These are phyloP conservation scores for Congeria kusceri DNA, from an alignment of 2,888 invertebrate species.

Conservation along the genomic window DNA sequence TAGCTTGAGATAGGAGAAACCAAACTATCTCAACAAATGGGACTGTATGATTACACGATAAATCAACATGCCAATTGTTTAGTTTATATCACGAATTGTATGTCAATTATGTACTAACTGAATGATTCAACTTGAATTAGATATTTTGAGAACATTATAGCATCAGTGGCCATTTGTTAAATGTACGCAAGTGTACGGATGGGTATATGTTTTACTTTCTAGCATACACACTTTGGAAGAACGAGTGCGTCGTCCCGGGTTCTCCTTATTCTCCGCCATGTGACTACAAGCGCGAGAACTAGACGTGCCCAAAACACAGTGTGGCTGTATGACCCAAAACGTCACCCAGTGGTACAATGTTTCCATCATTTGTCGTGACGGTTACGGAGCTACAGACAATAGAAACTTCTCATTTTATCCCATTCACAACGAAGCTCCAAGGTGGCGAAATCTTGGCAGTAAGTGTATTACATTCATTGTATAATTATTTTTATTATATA, in stretches of 20 bases:
- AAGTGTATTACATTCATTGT: too few species aligned
- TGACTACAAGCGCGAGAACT: slow-evolving; percentile 10
- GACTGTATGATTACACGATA: not conserved
- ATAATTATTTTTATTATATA: too few species aligned
- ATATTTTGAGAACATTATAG: too few species aligned
- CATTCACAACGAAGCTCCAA: slow-evolving; percentile 8
- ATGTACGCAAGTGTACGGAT: too few species aligned
- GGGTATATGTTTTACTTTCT: too few species aligned
- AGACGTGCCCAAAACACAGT: slow-evolving; percentile 1
- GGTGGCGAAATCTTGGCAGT: slow-evolving; percentile 14
- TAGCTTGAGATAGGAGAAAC: slow-evolving; percentile 2
- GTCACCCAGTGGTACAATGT: slow-evolving; percentile 12
- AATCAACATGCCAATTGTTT: too few species aligned
- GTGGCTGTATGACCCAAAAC: slow-evolving; percentile 29
- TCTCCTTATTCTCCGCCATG: slow-evolving; percentile 2
- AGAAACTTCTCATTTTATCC: slow-evolving; percentile 14
- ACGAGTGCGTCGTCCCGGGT: slow-evolving; percentile 7
- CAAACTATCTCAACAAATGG: not conserved
- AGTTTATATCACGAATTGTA: too few species aligned
- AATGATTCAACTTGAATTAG: too few species aligned
- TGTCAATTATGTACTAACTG: too few species aligned
- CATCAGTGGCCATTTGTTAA: too few species aligned
- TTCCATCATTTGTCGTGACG: slow-evolving; percentile 22
- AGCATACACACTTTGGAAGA: slow-evolving; percentile 23
- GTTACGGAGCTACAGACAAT: not conserved